Evolutionary conservation across 1,140 invertebrate species (phyloP), one percentile per base, ranked within the genome.

Genomic region (Pogonus chalceus): DNA sequence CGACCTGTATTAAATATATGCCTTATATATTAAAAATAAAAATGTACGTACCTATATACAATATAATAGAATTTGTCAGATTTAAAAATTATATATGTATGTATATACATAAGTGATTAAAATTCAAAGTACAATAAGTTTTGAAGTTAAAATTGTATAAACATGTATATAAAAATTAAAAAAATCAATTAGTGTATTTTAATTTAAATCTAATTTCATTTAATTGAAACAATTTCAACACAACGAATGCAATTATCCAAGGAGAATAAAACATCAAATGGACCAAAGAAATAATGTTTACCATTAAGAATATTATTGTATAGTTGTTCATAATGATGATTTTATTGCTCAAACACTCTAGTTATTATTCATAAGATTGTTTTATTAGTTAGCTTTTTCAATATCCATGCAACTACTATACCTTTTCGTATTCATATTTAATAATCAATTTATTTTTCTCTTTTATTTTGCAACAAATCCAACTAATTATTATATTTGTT

Each of bases 211-310:
- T 60, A 60, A 60, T 60, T 58, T 60, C 54, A 47, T 51, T 60
- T 60, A 57, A 60, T 57, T 60, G 58, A 60, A 58, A 60, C 58
- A 60, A 55, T 60, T 60, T 60, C 49, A 57, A 58, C 57, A 52
- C 52, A 57, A 53, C 58, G 56, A 60, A 55, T 47, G 58, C 56
- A 57, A 58, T 60, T 57, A 61, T 53, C 59, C 35, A 24, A 51
- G 52, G 51, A 53, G 56, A 59, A 54, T 56, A 57, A 56, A 57
- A 56, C 55, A 48, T 52, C 52, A 14, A 23, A 43, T 16, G 12
- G 43, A 37, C 16, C 49, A 56, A 7, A 18, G 7, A 18, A 23
- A 16, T 18, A 10, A 9, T 46, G 39, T 14, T 31, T 31, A n/a
- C 35, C 51, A 31, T 22, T 31, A 43, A 31, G 37, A 24, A 35